phyloP scores from a whole-genome alignment of 2,888 invertebrate species.

The Toxonevra muliebris region DNA sequence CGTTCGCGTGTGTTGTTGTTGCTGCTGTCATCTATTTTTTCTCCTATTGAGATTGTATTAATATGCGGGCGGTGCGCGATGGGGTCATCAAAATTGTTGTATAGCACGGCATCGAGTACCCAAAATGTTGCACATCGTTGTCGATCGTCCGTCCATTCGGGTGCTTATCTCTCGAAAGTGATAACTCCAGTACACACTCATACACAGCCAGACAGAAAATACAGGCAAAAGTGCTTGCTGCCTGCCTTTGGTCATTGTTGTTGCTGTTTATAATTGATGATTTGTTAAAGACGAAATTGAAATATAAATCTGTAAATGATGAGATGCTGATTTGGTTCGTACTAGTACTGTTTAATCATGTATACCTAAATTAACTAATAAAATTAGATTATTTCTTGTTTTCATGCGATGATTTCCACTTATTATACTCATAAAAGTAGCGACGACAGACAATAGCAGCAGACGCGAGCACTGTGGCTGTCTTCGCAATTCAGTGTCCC shows the following conservation, averaged over 20 bases:
- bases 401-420: slow-evolving; percentile 8
- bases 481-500: not conserved
- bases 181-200: not conserved
- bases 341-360: slow-evolving; percentile 8
- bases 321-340: slow-evolving; percentile 11
- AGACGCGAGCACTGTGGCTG: too few relatives aligned
- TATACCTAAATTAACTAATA: slow-evolving; percentile 19
- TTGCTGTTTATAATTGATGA: not conserved
- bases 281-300: not conserved
- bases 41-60: not conserved
- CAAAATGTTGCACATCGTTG: slow-evolving; percentile 16
- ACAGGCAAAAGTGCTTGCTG: too few relatives aligned
- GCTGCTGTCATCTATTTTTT: too few relatives aligned
- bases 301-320: too few relatives aligned
- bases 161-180: slow-evolving; percentile 19
- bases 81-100: slow-evolving; percentile 16
- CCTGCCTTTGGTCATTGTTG: not conserved
- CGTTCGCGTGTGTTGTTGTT: not conserved
- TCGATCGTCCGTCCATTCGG: not conserved
- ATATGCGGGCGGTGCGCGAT: slow-evolving; percentile 24
- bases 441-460: too few relatives aligned
- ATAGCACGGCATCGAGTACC: not conserved
- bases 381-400: slow-evolving; percentile 30
- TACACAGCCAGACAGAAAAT: too few relatives aligned
- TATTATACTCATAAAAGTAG: too few relatives aligned